phyloP scores from a whole-genome alignment of 2,888 invertebrate species.

The Hirtodrosophila alboralis region DNA sequence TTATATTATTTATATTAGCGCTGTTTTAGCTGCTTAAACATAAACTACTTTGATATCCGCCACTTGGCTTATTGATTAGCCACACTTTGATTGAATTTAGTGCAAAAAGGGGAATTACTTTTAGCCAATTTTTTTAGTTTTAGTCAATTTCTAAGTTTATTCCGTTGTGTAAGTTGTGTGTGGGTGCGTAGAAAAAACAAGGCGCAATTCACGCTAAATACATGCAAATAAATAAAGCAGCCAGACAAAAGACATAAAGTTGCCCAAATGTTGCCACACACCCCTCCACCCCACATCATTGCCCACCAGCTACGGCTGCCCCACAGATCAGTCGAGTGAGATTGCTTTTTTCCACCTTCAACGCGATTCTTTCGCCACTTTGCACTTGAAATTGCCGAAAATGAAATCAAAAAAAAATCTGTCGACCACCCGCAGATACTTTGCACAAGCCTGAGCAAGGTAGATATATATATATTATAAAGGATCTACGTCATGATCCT shows the following conservation, averaged over 20 bases:
- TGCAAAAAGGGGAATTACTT: conserved; percentile 25
- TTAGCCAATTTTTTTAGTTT: conserved; percentile 16
- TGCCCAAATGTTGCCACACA: background rate
- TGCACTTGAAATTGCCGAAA: conserved; percentile 42
- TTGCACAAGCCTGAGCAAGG: background rate
- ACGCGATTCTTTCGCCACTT: conserved; percentile 43
- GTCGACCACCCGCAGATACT: conserved; percentile 53
- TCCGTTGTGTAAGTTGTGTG: conserved; percentile 19
- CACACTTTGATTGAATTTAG: conserved; percentile 19
- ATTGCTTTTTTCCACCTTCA: background rate
- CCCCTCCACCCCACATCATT: too few species aligned
- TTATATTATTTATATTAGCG: background rate
- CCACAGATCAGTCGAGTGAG: conserved; percentile 1
- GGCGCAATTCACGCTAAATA: conserved; percentile 61
- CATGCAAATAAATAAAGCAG: conserved; percentile 47
- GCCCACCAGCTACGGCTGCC: background rate
- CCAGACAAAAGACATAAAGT: conserved; percentile 42
- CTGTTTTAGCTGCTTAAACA: conserved; percentile 17
- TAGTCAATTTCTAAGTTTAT: conserved; percentile 17
- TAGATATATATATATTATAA: background rate
- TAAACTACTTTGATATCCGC: conserved; percentile 20
- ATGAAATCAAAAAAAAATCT: conserved; percentile 17
- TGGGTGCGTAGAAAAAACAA: conserved; percentile 51
- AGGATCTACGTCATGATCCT: conserved; percentile 32
- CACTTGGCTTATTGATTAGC: conserved; percentile 23